These are phyloP conservation scores for Ceyx margarethae DNA, from an alignment of 2,113 vertebrate genomes.

Conservation along the genomic window DNA sequence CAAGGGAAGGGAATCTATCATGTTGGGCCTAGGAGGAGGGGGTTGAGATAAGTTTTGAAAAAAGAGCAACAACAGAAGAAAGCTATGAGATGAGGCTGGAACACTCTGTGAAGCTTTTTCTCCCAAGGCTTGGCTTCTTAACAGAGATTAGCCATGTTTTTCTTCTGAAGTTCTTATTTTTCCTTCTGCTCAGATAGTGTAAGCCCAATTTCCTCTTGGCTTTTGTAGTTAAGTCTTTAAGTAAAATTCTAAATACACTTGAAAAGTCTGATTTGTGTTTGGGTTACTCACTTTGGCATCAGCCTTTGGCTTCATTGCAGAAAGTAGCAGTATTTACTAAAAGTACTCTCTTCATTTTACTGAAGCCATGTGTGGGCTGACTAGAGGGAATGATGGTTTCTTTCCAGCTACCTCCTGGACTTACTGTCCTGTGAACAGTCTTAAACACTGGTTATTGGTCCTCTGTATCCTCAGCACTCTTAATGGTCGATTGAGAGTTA, in stretches of 20 bases:
- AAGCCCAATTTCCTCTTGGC: background rate
- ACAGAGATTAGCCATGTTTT: background rate
- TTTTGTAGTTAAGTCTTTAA: background rate
- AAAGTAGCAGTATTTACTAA: background rate
- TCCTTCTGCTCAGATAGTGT: background rate
- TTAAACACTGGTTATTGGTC: background rate
- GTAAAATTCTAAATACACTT: background rate
- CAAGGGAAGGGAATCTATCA: background rate
- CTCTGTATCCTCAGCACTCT: background rate
- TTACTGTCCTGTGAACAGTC: background rate
- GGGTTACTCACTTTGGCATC: background rate
- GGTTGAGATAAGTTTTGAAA: background rate
- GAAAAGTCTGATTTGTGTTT: background rate
- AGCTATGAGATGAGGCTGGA: background rate
- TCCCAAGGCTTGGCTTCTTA: background rate
- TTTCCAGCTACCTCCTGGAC: background rate
- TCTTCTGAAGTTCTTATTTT: background rate
- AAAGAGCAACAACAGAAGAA: background rate
- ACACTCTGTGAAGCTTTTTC: background rate
- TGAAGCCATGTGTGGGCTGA: background rate
- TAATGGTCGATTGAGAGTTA: background rate
- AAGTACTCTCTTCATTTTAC: background rate
- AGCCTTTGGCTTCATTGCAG: background rate
- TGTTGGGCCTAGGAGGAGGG: background rate
- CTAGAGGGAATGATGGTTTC: background rate